Evolutionary conservation across 2,888 invertebrate species (phyloP).

Genomic region (Halocaridina rubra): DNA sequence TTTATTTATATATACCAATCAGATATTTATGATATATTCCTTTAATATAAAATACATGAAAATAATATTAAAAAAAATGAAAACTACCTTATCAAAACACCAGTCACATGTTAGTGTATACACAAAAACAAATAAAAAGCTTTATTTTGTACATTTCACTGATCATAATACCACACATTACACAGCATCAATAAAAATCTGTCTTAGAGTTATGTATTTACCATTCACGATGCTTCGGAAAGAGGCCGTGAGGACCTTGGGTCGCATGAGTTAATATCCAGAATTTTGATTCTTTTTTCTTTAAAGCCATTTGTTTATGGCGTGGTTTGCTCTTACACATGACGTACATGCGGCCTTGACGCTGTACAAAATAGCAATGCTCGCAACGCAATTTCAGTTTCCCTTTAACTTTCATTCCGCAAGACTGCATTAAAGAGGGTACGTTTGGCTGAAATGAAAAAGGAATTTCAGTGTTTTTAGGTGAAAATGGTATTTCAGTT

Average conservation of each 20-base stretch:
- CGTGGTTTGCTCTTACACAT: constrained; percentile 81
- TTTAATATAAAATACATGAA: no score
- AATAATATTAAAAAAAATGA: no score
- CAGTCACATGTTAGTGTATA: no score
- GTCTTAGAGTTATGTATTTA: neutral
- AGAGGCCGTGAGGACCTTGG: neutral
- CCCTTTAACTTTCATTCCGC: constrained; percentile 81
- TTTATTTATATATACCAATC: no score
- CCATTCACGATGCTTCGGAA: constrained; percentile 20
- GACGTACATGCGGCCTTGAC: constrained; percentile 78
- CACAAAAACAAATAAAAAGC: no score
- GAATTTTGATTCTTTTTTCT: constrained; percentile 77
- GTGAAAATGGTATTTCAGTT: no score
- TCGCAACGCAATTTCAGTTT: constrained; percentile 78
- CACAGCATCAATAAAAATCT: no score
- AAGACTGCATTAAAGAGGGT: constrained; percentile 66
- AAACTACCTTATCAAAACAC: no score
- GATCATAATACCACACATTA: no score
- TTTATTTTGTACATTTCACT: no score
- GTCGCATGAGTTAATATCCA: constrained; percentile 79
- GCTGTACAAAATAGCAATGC: constrained; percentile 80
- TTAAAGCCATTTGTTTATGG: constrained; percentile 85
- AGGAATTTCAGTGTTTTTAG: neutral
- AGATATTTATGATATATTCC: no score
- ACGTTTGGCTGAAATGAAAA: constrained; percentile 7